Evolutionary conservation across 2,888 invertebrate species (phyloP), one percentile per base, ranked within the genome.

Genomic region (Noctuana brunneofusca): DNA sequence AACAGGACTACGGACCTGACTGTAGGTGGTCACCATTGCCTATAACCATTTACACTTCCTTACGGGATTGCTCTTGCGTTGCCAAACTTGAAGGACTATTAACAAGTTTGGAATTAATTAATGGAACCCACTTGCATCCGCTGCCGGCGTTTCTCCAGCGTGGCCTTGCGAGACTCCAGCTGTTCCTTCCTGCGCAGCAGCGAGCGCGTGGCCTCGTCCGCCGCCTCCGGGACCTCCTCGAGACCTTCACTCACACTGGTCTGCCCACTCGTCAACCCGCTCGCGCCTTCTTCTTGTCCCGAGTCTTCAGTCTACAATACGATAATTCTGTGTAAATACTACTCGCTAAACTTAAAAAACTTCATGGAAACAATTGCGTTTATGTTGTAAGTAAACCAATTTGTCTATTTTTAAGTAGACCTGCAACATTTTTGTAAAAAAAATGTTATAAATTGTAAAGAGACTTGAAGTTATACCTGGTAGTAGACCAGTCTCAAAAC

Each of bases 201-300:
- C 53, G 75, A 79, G 58, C 80, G 78, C 0, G 92, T 92, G 41
- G 86, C 78, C 65, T 91, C 91, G 71, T 91, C 91, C 43, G 92
- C 92, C 64, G 85, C 92, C 65, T 86, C 86, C 66, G 78, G 80
- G 46, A 78, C 76, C 50, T 79, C 81, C 50, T 79, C 81, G 50
- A 88, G 89, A 50, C 92, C 93, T 72, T 94, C 94, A 74, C 93
- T 93, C 72, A 93, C 65, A 63, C 78, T 75, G 43, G 75, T 69
- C 1, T 78, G 78, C 1, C 76, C 83, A 38, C 80, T 83, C 4
- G 76, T 65, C 8, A 74, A 67, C 1, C 73, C 83, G 58, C 80
- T 79, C 9, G 71, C 71, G 48, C 73, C 81, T 1, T 81, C 84
- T 16, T 86, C 87, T 46, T 85, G 87, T 66, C 86, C 89, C 0